Conservation (phyloP, 2,797 vertebrate species). For the Micromesistius poutassou region DNA sequence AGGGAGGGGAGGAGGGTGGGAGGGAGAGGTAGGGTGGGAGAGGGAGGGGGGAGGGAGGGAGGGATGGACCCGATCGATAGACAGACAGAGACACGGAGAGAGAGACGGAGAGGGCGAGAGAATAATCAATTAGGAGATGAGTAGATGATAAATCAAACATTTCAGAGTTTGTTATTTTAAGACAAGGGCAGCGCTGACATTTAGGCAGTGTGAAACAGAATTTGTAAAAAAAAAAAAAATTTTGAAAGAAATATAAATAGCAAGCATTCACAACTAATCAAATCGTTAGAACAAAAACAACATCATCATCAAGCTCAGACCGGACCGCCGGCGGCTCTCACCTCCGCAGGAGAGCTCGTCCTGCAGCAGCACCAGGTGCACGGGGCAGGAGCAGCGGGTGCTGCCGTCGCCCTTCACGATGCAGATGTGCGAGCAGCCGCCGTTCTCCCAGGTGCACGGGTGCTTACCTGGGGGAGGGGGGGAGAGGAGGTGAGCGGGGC, state of each 20-base stretch:
- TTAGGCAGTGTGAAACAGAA: too few species aligned
- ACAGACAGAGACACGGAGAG: too few species aligned
- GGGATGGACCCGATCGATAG: too few species aligned
- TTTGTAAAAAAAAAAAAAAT: too few species aligned
- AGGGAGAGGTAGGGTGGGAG: too few species aligned
- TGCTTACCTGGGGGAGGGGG: constrained; percentile 78
- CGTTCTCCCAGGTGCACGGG: constrained; percentile 92
- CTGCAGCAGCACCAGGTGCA: constrained; percentile 92
- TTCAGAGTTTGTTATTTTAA: not conserved
- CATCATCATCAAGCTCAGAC: too few species aligned
- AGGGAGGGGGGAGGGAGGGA: too few species aligned
- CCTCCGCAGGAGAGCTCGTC: constrained; percentile 96
- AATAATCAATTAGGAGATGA: not conserved
- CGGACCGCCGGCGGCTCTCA: constrained; percentile 43
- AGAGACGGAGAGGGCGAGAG: not conserved
- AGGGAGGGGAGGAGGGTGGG: constrained; percentile 5
- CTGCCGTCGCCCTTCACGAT: constrained; percentile 95
- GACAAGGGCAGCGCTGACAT: too few species aligned
- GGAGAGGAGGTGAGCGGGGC: not conserved
- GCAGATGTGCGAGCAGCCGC: constrained; percentile 96
- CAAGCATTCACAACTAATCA: too few species aligned
- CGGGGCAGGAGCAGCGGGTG: constrained; percentile 91
- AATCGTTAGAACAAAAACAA: too few species aligned
- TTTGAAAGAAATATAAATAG: too few species aligned
- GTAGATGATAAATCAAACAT: not conserved